Evolutionary conservation across 2,797 vertebrate species (phyloP).

Genomic region (Brachyalestes nurse): DNA sequence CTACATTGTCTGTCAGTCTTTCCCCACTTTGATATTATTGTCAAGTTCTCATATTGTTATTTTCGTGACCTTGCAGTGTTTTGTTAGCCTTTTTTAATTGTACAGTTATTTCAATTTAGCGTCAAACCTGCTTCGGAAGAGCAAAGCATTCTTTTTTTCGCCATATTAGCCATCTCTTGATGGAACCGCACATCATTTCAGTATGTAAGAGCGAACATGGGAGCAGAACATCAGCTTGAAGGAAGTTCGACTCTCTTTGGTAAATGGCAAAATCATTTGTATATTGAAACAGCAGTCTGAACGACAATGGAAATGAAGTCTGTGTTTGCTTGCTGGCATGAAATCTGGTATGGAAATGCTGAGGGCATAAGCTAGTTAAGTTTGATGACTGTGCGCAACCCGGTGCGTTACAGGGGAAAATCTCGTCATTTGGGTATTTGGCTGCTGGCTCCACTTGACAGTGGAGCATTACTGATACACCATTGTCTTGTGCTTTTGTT

Average conservation of each 20-base stretch:
- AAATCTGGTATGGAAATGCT: constrained; percentile 74
- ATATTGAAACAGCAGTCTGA: constrained; percentile 73
- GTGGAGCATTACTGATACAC: background rate
- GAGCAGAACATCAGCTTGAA: constrained; percentile 4
- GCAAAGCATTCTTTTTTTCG: background rate
- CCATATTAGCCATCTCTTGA: background rate
- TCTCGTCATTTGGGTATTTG: constrained; percentile 25
- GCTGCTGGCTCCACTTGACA: background rate
- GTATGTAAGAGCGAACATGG: background rate
- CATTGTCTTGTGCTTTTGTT: constrained; percentile 5
- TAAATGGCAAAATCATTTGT: constrained; percentile 64
- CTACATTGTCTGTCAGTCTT: no score
- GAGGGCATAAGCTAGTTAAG: constrained; percentile 56
- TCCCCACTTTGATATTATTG: no score
- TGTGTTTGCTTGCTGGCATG: constrained; percentile 40
- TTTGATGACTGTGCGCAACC: constrained; percentile 63
- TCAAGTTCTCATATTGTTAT: no score
- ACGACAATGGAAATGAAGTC: constrained; percentile 65
- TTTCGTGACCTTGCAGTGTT: no score
- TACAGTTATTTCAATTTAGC: no score
- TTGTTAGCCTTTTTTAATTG: no score
- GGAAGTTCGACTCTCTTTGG: constrained; percentile 13
- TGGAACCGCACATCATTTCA: background rate
- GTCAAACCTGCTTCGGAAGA: background rate
- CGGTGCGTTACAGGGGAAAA: constrained; percentile 6